Conservation (phyloP, 2,113 vertebrate genomes). For the Piaya cayana region DNA sequence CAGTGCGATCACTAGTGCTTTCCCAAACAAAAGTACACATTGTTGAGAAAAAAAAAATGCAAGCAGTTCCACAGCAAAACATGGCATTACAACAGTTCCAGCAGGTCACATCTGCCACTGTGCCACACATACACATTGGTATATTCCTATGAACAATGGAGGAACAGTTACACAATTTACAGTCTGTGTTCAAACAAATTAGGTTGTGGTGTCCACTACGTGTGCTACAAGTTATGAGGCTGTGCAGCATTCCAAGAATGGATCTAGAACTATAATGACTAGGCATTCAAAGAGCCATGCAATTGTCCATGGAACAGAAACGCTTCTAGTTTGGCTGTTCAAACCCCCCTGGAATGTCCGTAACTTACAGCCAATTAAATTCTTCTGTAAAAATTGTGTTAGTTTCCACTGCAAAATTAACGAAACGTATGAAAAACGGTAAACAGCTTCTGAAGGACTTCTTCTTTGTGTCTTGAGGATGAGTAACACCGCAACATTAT, state of each 20-base stretch:
- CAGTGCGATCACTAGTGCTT: constrained; percentile 75
- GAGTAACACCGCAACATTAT: constrained; percentile 77
- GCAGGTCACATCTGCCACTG: constrained; percentile 72
- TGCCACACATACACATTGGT: constrained; percentile 77
- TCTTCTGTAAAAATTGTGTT: constrained; percentile 76
- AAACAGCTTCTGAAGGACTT: constrained; percentile 77
- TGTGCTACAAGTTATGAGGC: constrained; percentile 64
- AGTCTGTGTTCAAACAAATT: constrained; percentile 87
- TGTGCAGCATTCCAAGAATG: constrained; percentile 69
- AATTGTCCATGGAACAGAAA: constrained; percentile 76
- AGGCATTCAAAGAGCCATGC: constrained; percentile 67
- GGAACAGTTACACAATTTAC: constrained; percentile 77
- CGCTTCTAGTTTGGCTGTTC: constrained; percentile 76
- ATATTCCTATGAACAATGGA: constrained; percentile 77
- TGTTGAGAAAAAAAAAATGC: constrained; percentile 71
- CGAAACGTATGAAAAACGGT: constrained; percentile 62
- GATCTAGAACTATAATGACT: constrained; percentile 59
- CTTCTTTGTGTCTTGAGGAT: constrained; percentile 81
- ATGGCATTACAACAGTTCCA: constrained; percentile 76
- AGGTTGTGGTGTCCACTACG: constrained; percentile 67
- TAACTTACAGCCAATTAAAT: constrained; percentile 77
- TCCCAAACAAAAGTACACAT: constrained; percentile 76
- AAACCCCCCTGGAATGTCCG: constrained; percentile 75
- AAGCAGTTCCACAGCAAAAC: constrained; percentile 78
- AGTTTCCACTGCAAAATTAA: constrained; percentile 79